These are phyloP conservation scores for Drosophila arawakana DNA, from an alignment of 1,140 invertebrate genomes.

Conservation along the genomic window DNA sequence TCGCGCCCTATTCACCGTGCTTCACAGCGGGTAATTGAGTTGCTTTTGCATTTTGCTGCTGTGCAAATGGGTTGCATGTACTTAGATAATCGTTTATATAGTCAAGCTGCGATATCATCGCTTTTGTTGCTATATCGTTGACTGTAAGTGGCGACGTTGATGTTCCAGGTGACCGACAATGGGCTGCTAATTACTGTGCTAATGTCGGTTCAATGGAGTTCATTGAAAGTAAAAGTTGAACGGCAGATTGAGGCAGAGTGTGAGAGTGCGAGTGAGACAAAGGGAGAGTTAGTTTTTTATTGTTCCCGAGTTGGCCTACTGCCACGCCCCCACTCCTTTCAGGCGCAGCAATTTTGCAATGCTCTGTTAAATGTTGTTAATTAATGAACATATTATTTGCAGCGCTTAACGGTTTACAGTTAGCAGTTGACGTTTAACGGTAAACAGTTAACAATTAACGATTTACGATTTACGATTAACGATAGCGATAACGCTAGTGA, in stretches of 20 bases:
- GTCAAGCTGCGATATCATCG: slow-evolving; percentile 52
- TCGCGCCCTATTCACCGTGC: slow-evolving; percentile 21
- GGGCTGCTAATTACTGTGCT: slow-evolving; percentile 76
- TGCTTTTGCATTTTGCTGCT: slow-evolving; percentile 37
- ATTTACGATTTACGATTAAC: slow-evolving; percentile 1
- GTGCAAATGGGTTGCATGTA: slow-evolving; percentile 41
- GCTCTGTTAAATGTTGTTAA: slow-evolving; percentile 8
- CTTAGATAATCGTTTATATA: slow-evolving; percentile 39
- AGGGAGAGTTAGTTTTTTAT: slow-evolving; percentile 8
- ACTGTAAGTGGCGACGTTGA: slow-evolving; percentile 16
- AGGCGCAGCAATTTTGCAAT: slow-evolving; percentile 56
- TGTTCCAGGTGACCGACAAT: slow-evolving; percentile 72
- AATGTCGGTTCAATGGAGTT: slow-evolving; percentile 81
- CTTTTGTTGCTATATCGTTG: background rate
- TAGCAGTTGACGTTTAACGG: slow-evolving; percentile 44
- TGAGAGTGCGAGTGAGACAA: slow-evolving; percentile 12
- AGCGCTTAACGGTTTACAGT: slow-evolving; percentile 51
- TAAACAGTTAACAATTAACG: slow-evolving; percentile 13
- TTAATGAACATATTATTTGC: slow-evolving; percentile 57
- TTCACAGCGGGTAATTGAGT: slow-evolving; percentile 52
- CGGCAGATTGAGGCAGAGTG: slow-evolving; percentile 9
- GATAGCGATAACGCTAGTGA: too few species aligned
- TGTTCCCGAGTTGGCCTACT: slow-evolving; percentile 1
- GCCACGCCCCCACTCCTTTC: slow-evolving; percentile 35
- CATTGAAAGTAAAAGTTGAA: slow-evolving; percentile 79